phyloP scores from a whole-genome alignment of 2,888 invertebrate species.

The Diaprepes abbreviatus region DNA sequence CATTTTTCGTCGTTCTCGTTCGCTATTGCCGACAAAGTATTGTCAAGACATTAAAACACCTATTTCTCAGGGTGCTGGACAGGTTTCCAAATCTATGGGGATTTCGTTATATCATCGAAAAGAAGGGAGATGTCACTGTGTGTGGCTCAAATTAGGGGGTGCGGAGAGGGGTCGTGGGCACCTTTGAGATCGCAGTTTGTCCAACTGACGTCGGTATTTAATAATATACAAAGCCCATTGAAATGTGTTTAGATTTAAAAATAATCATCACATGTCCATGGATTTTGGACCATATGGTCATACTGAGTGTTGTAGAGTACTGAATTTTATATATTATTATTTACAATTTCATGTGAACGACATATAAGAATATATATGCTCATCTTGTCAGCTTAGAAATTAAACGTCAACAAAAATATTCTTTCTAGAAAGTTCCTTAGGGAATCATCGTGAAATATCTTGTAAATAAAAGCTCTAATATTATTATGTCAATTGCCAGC shows the following conservation, averaged over 20 bases:
- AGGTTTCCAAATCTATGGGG: constrained; percentile 36
- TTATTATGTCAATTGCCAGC: too few relatives aligned
- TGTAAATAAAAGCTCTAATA: too few relatives aligned
- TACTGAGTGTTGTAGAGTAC: too few relatives aligned
- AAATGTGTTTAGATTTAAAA: constrained; percentile 24
- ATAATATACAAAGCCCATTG: constrained; percentile 19
- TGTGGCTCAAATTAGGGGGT: constrained; percentile 38
- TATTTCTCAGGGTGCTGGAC: constrained; percentile 42
- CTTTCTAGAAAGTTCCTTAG: too few relatives aligned
- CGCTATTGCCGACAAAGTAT: constrained; percentile 45
- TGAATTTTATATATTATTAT: too few relatives aligned
- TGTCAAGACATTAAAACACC: constrained; percentile 40
- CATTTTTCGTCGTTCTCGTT: constrained; percentile 15
- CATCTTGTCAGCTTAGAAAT: too few relatives aligned
- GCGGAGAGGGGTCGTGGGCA: constrained; percentile 21
- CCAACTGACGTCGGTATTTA: constrained; percentile 25
- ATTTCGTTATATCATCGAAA: constrained; percentile 7
- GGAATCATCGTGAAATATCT: too few relatives aligned
- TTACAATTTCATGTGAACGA: too few relatives aligned
- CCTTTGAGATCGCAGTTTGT: constrained; percentile 20
- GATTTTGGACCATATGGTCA: not conserved
- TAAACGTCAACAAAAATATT: too few relatives aligned
- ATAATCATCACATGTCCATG: constrained; percentile 20
- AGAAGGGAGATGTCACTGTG: constrained; percentile 35
- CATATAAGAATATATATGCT: too few relatives aligned